Conservation (phyloP, 2,888 invertebrate genomes). For the Xanthorhoe spadicearia region DNA sequence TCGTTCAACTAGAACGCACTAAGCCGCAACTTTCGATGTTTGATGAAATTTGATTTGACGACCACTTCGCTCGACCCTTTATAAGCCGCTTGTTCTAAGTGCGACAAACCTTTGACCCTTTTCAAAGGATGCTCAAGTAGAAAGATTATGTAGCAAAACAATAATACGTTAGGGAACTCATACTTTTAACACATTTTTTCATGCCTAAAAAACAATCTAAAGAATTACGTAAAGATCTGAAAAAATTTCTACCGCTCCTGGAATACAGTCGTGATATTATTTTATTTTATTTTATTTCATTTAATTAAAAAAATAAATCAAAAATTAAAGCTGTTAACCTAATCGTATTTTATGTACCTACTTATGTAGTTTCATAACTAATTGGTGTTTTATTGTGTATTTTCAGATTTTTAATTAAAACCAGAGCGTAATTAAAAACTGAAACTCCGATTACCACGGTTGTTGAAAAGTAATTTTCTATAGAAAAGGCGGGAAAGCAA, state of each 20-base stretch:
- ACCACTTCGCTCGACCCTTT: conserved; percentile 31
- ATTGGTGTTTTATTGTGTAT: background rate
- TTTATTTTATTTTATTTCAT: too few species aligned
- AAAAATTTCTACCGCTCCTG: too few species aligned
- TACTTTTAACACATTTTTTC: too few species aligned
- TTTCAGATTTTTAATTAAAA: background rate
- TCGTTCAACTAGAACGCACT: background rate
- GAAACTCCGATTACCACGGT: background rate
- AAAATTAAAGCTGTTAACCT: too few species aligned
- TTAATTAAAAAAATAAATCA: too few species aligned
- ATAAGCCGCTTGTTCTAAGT: conserved; percentile 32
- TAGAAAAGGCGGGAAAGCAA: conserved; percentile 36
- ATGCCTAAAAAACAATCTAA: too few species aligned
- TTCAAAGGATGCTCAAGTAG: conserved; percentile 26
- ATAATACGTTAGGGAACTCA: background rate
- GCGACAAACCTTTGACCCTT: conserved; percentile 32
- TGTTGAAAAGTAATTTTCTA: conserved; percentile 38
- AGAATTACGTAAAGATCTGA: too few species aligned
- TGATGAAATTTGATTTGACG: conserved; percentile 36
- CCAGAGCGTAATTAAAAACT: background rate
- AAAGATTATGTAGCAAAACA: conserved; percentile 6
- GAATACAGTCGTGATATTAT: too few species aligned
- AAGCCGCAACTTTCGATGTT: conserved; percentile 30
- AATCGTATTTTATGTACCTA: too few species aligned
- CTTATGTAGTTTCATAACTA: too few species aligned